phyloP scores from a whole-genome alignment of 2,113 vertebrate species.

The Zosterops borbonicus region DNA sequence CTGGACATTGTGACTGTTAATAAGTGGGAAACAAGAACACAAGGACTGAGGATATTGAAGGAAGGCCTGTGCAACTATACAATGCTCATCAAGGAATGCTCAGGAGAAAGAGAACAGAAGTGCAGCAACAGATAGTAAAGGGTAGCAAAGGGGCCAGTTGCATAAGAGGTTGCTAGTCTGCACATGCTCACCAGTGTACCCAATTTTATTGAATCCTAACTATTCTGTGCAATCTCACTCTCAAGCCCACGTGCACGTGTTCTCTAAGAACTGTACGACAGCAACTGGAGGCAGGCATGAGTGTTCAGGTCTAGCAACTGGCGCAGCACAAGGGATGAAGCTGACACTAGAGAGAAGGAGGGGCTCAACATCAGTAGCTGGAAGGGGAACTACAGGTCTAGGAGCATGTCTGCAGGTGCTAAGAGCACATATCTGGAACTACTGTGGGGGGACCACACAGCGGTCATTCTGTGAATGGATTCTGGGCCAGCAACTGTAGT shows the following conservation, averaged over 20 bases:
- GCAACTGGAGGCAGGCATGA: neutral
- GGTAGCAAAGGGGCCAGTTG: neutral
- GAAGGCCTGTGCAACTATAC: neutral
- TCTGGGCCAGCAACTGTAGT: neutral
- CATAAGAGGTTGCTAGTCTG: neutral
- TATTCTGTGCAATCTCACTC: neutral
- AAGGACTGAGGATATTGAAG: rapidly evolving
- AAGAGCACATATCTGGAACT: neutral
- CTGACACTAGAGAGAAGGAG: neutral
- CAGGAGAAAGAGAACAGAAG: neutral
- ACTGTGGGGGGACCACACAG: neutral
- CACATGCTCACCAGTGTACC: neutral
- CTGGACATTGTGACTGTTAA: neutral
- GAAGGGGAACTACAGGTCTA: neutral
- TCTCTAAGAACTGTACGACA: neutral
- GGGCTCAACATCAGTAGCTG: neutral
- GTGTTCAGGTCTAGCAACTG: neutral
- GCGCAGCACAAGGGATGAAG: neutral
- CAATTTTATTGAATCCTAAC: neutral
- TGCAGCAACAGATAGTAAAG: rapidly evolving
- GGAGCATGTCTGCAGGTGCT: rapidly evolving
- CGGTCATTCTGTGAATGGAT: neutral
- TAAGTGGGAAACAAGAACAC: neutral
- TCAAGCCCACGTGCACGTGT: rapidly evolving
- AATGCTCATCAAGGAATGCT: neutral